Evolutionary conservation across 2,113 vertebrate genomes (phyloP), one percentile per base, ranked within the genome.

Genomic region (Cynocephalus volans): DNA sequence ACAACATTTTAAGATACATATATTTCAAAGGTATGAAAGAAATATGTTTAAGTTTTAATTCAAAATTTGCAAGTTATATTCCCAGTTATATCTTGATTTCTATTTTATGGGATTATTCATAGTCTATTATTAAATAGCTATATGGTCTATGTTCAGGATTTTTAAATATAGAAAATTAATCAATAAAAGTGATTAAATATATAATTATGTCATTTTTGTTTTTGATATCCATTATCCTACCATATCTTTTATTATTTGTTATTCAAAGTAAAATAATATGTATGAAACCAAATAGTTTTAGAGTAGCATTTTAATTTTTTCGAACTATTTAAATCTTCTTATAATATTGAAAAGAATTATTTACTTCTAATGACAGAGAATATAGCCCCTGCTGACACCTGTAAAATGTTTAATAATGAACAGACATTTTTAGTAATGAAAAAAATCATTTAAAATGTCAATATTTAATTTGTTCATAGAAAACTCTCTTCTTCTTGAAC

Each of bases 361-460:
- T 92, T 91, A 87, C 26, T 96, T 93, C 90, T 85, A 94, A 85
- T 95, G 31, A 92, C 84, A 94, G 69, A 89, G 93, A 92, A 52
- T 88, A 67, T 3, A 91, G n/a, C 36, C 33, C 33, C 54, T 72
- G 88, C 26, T 84, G 65, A 96, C 23, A 94, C n/a, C 18, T 36
- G 91, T 70, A 67, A 97, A 95, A 94, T 77, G 41, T 82, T 96
- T 96, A 67, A 58, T 58, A 95, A 75, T 85, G 8, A 79, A 70
- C 31, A 93, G 91, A 81, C 31, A 83, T 97, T 81, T 72, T 90
- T 31, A 92, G 41, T 31, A 77, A 58, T 95, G 64, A 82, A 90
- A 52, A 77, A 86, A 92, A 75, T 94, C 72, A 93, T 69, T 87
- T 93, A 92, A 92, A 97, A 94, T 82, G 28, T 52, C 83, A 80